Evolutionary conservation across 2,888 invertebrate genomes (phyloP).

Genomic region (Epiblema foenella): DNA sequence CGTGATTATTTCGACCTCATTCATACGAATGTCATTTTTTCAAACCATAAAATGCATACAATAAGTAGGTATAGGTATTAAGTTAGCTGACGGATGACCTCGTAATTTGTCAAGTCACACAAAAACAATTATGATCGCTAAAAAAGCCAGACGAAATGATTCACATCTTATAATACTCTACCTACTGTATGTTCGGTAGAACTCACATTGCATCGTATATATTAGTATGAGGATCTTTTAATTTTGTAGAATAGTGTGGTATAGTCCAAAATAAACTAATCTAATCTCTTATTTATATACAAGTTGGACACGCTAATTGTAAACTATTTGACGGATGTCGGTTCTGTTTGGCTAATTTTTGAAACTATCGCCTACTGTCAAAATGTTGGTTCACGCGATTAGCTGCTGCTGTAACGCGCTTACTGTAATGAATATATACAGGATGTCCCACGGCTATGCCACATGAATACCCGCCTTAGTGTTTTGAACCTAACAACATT

Average conservation of each 20-base stretch:
- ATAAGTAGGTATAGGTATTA: conserved; percentile 39
- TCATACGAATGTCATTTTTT: conserved; percentile 45
- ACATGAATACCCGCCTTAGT: too few relatives aligned
- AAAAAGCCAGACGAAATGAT: conserved; percentile 36
- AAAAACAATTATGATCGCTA: conserved; percentile 39
- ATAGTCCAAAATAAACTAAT: background rate
- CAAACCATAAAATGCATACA: conserved; percentile 29
- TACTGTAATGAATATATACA: too few relatives aligned
- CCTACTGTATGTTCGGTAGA: background rate
- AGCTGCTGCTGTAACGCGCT: too few relatives aligned
- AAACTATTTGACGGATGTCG: background rate
- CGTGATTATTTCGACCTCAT: conserved; percentile 44
- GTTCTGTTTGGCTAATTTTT: too few relatives aligned
- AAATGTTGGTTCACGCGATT: too few relatives aligned
- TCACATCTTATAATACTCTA: conserved; percentile 27
- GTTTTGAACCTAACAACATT: too few relatives aligned
- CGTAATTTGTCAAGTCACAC: conserved; percentile 42
- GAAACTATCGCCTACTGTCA: too few relatives aligned
- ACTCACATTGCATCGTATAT: background rate
- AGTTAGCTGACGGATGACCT: conserved; percentile 34
- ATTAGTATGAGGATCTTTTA: conserved; percentile 11
- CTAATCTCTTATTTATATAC: background rate
- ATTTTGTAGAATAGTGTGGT: background rate
- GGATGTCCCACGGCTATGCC: too few relatives aligned
- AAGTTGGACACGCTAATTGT: background rate